Base-by-base conservation (phyloP, 1,140 invertebrate genomes). In the Sycophila sp. region DNA sequence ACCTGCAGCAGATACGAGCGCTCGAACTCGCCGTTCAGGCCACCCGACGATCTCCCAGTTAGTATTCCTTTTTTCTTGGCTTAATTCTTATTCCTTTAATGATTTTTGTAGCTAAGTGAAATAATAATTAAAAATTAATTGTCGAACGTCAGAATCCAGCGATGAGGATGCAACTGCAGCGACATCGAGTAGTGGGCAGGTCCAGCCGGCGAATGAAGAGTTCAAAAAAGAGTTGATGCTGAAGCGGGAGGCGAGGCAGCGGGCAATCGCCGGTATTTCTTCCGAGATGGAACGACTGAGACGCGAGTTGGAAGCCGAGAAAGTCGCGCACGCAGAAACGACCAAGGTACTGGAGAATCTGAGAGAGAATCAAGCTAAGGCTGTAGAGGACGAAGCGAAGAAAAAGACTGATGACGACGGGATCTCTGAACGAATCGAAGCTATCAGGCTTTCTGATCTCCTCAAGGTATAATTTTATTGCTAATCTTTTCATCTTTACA, bases 281-380 rank as follows among this genome's bases (percentile, higher is more conserved):
- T 80, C 81, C 0, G 85, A 87, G 69, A 85, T 87, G 83, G 84
- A 87, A 6, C 71, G 81, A 15, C 73, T 87, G 2, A 78, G 81
- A 49, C 69, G 65, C 4, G 86, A 87, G 73, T 69, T 87, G 7
- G 81, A 81, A 45, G 77, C 79, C 10, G 86, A 87, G 62, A 85
- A 84, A 47, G 77, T 80, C n/a, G 82, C 83, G 11, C 84, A 86
- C 75, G 80, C 79, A 28, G 80, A 86, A 67, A 86, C 84, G 5
- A 80, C 77, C 0, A 80, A 72, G 59, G 68, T 81, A 6, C 59
- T 86, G 17, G 81, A 83, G 70, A 62, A 80, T 0, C 64, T 84
- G 5, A 81, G 79, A 69, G 76, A 76, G 11, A 75, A 56, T 40
- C 77, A 81, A 45, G 55, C 63, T 26, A 75, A 76, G 42, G 53